A percentile compares a stretch with the other conserved stretches of the same genome.
phyloP scores from a whole-genome alignment of 2,888 invertebrate genomes.

The Tenodera sinensis region DNA sequence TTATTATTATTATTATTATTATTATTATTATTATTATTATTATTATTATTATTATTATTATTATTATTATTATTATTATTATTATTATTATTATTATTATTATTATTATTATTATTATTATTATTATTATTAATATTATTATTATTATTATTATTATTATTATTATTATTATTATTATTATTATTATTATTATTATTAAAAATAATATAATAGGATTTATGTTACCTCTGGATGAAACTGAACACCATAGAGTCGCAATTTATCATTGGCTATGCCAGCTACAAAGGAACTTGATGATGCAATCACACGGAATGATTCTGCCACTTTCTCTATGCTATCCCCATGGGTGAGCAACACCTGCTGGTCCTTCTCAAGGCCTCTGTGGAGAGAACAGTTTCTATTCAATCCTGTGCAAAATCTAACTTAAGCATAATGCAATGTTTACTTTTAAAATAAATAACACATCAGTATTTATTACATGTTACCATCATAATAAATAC shows the following conservation, averaged over 20 bases:
- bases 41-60: no score
- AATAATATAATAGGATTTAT: no score
- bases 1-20: no score
- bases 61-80: no score
- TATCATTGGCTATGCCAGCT: conserved; percentile 88
- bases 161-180: no score
- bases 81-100: no score
- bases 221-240: conserved; percentile 96
- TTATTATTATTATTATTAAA: not conserved
- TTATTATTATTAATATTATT: no score
- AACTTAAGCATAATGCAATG: not conserved
- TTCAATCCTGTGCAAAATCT: not conserved
- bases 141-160: no score
- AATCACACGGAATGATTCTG: conserved; percentile 81
- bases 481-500: no score
- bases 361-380: conserved; percentile 83
- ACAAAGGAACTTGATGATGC: conserved; percentile 81
- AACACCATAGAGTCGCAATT: conserved; percentile 86
- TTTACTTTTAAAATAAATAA: not conserved
- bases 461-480: not conserved
- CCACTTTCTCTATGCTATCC: conserved; percentile 90
- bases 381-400: conserved; percentile 44
- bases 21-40: no score
- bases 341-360: conserved; percentile 94
- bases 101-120: no score